Evolutionary conservation across 2,113 vertebrate genomes (phyloP).

Genomic region (Tupaia tana): DNA sequence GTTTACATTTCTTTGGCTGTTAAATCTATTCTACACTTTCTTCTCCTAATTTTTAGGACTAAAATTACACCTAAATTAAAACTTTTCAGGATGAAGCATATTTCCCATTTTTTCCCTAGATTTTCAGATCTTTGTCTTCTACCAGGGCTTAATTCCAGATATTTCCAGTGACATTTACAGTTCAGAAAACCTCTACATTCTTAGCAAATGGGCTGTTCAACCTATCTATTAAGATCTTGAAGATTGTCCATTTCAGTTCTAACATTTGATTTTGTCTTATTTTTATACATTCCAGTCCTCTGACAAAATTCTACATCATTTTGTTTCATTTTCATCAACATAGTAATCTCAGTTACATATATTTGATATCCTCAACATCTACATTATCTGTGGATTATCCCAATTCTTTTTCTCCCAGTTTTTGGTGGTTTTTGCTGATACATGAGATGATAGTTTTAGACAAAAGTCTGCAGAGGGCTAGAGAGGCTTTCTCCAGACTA

Average conservation of each 20-base stretch:
- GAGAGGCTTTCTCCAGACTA: not conserved
- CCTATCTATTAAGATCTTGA: not conserved
- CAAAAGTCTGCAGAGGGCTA: not conserved
- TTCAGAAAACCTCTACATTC: not conserved
- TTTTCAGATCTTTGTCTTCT: not conserved
- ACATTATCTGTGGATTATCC: not conserved
- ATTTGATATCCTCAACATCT: not conserved
- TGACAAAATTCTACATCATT: not conserved
- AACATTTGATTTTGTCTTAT: not conserved
- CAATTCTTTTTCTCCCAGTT: too few species aligned
- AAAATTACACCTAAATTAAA: not conserved
- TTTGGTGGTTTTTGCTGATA: too few species aligned
- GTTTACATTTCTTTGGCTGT: not conserved
- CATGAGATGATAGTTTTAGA: not conserved
- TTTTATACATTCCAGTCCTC: not conserved
- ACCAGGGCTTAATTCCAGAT: not conserved
- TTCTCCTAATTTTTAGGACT: too few species aligned
- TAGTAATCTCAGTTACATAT: not conserved
- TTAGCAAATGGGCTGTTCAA: not conserved
- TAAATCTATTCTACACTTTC: not conserved
- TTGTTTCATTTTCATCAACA: not conserved
- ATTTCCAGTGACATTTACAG: not conserved
- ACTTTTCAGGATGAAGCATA: not conserved
- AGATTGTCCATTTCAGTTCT: not conserved
- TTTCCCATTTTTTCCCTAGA: not conserved